A percentile compares a stretch with the other conserved stretches of the same genome.
Conservation (phyloP, 37 sponge, comb jelly and placozoan genomes). For the Eunapius fragilis region DNA sequence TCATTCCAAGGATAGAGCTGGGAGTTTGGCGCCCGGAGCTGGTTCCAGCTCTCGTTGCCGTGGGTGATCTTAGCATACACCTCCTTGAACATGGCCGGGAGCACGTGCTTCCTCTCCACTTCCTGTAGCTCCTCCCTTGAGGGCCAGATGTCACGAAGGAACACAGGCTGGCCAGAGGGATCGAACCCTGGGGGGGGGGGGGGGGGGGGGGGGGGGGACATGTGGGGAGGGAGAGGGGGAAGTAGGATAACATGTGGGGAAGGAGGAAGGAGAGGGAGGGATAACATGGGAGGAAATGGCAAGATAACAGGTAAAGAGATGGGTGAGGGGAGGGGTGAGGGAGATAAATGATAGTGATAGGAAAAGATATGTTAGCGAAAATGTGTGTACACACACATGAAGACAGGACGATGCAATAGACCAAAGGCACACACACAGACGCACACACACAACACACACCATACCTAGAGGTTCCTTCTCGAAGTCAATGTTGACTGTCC, state of each 20-base stretch:
- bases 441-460: too few species aligned
- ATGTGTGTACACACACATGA: too few species aligned
- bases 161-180: constrained; percentile 71
- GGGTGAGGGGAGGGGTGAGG: background rate
- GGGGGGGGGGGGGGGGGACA: background rate
- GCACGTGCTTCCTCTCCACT: constrained; percentile 80
- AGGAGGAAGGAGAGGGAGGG: background rate
- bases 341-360: too few species aligned
- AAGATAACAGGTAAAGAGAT: too few species aligned
- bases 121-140: constrained; percentile 76
- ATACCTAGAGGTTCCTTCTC: constrained; percentile 88
- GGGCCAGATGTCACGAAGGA: constrained; percentile 93
- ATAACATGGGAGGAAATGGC: background rate
- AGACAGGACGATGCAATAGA: too few species aligned
- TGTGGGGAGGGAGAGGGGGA: background rate
- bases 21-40: constrained; percentile 68
- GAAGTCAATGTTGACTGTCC: constrained; percentile 88
- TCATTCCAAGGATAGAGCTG: constrained; percentile 90
- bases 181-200: constrained; percentile 37
- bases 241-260: background rate
- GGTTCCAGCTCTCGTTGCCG: constrained; percentile 84
- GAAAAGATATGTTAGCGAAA: too few species aligned
- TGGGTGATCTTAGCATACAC: constrained; percentile 78
- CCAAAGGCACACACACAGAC: too few species aligned
- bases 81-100: constrained; percentile 92